Conservation (phyloP, 2,888 invertebrate genomes). For the Trichogramma dendrolimi region DNA sequence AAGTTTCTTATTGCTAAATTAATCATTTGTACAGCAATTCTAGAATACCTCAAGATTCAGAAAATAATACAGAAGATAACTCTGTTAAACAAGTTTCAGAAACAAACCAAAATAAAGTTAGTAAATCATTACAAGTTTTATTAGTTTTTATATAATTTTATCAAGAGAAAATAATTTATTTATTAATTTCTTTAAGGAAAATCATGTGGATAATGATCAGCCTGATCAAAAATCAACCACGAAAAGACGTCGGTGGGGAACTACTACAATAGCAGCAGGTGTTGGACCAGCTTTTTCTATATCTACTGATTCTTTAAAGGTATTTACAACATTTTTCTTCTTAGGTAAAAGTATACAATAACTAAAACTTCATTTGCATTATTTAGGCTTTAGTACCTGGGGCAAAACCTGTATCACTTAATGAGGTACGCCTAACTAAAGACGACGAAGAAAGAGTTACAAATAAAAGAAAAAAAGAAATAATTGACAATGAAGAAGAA, state of each 20-base stretch:
- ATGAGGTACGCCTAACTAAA: constrained; percentile 51
- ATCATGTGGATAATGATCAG: constrained; percentile 39
- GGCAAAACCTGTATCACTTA: constrained; percentile 52
- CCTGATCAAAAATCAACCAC: constrained; percentile 42
- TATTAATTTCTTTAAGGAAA: constrained; percentile 38
- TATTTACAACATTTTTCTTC: constrained; percentile 31
- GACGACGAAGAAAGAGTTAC: constrained; percentile 49
- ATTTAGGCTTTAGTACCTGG: constrained; percentile 52
- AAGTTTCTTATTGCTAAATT: background rate
- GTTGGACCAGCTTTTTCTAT: constrained; percentile 66
- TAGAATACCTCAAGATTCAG: too few relatives aligned
- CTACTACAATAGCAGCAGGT: constrained; percentile 45
- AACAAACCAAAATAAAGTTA: too few relatives aligned
- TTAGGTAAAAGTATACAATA: constrained; percentile 4
- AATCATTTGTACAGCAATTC: too few relatives aligned
- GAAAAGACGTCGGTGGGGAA: constrained; percentile 53
- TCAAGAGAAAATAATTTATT: background rate
- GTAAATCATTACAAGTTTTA: too few relatives aligned
- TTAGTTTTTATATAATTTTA: too few relatives aligned
- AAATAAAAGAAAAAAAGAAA: constrained; percentile 43
- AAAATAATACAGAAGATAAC: background rate
- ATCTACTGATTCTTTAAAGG: constrained; percentile 70
- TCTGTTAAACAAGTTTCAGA: background rate
- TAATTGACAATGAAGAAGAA: constrained; percentile 35
- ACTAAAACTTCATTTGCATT: constrained; percentile 4